A percentile compares a stretch with the other conserved stretches of the same genome.
Evolutionary conservation across 2,888 invertebrate species (phyloP).

Genomic region (Trisateles emortualis): DNA sequence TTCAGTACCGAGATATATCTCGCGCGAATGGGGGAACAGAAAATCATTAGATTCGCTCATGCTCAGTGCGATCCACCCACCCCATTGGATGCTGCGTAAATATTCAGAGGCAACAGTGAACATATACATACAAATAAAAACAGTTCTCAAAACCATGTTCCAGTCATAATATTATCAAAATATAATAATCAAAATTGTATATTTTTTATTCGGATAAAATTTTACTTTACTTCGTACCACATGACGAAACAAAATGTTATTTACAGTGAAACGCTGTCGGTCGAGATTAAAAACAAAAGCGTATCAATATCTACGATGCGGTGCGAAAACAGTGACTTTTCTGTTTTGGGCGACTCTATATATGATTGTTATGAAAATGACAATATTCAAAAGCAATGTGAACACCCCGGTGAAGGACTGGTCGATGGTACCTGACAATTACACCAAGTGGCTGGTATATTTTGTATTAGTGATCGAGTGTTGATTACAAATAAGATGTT

Average conservation of each 20-base stretch:
- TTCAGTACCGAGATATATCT: slow-evolving; percentile 49
- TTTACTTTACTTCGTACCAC: slow-evolving; percentile 55
- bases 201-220: slow-evolving; percentile 32
- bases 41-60: slow-evolving; percentile 85
- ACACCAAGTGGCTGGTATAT: slow-evolving; percentile 81
- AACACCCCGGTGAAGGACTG: slow-evolving; percentile 70
- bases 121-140: slow-evolving; percentile 15
- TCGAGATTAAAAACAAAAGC: slow-evolving; percentile 69
- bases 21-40: slow-evolving; percentile 58
- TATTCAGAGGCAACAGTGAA: slow-evolving; percentile 14
- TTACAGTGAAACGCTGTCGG: slow-evolving; percentile 69
- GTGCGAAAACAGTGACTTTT: slow-evolving; percentile 79
- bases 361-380: slow-evolving; percentile 81
- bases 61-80: slow-evolving; percentile 67
- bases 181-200: slow-evolving; percentile 29
- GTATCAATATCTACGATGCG: slow-evolving; percentile 75
- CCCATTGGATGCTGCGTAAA: slow-evolving; percentile 71
- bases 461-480: slow-evolving; percentile 1
- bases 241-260: slow-evolving; percentile 73
- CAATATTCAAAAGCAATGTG: slow-evolving; percentile 77
- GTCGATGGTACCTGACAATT: slow-evolving; percentile 78
- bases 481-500: slow-evolving; percentile 5
- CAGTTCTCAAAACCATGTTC: slow-evolving; percentile 51
- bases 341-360: slow-evolving; percentile 81
- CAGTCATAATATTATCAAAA: slow-evolving; percentile 38